Evolutionary conservation across 2,113 vertebrate species (phyloP).

Genomic region (Corynorhinus townsendii): DNA sequence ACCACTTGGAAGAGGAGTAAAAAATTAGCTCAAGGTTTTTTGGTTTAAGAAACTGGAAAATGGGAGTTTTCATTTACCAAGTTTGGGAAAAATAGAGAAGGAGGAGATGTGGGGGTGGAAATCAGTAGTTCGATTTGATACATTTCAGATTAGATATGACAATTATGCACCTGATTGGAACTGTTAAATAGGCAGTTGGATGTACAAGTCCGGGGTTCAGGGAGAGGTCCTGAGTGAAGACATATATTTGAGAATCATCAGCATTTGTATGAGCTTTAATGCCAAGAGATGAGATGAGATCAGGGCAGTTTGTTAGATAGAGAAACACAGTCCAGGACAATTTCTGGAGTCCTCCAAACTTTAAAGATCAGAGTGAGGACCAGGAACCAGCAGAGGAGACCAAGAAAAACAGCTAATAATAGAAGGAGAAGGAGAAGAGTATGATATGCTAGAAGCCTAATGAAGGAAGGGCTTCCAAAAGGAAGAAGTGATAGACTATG

Average conservation of each 20-base stretch:
- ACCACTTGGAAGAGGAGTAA: neutral
- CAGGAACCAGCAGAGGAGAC: neutral
- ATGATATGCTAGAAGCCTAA: neutral
- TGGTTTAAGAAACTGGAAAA: conserved; percentile 6
- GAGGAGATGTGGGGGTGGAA: neutral
- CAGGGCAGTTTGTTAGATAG: neutral
- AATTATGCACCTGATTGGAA: neutral
- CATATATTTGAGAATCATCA: neutral
- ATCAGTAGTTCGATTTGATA: neutral
- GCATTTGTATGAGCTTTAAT: neutral
- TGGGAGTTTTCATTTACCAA: neutral
- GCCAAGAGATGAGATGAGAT: neutral
- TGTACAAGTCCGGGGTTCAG: neutral
- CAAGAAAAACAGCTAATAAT: neutral
- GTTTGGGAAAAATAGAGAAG: neutral
- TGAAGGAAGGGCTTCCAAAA: neutral
- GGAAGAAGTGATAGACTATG: neutral
- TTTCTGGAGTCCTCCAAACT: neutral
- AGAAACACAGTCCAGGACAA: neutral
- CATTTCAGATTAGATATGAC: neutral
- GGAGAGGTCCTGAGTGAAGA: neutral
- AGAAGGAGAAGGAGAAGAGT: neutral
- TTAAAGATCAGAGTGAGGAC: neutral
- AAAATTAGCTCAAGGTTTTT: neutral
- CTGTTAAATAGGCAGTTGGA: neutral